Evolutionary conservation across 2,797 vertebrate genomes (phyloP).

Genomic region (Anguilla megastoma): DNA sequence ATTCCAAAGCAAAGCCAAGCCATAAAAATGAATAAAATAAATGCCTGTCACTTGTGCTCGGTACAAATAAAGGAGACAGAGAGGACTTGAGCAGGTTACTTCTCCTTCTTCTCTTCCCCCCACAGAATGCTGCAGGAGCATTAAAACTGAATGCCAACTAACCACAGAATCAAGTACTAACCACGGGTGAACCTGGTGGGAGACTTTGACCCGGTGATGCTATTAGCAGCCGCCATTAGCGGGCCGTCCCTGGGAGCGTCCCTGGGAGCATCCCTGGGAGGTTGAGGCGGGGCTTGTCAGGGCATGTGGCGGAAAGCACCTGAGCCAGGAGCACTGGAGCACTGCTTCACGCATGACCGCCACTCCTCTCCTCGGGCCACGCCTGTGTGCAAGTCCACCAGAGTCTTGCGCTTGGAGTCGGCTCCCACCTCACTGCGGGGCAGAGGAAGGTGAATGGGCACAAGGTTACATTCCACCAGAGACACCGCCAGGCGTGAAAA

Average conservation of each 20-base stretch:
- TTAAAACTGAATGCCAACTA: slow-evolving; percentile 24
- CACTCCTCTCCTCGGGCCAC: background rate
- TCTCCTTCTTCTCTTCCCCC: background rate
- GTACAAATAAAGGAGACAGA: background rate
- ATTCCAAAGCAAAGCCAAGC: slow-evolving; percentile 3
- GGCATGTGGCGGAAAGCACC: background rate
- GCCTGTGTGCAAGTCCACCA: background rate
- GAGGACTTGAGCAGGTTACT: background rate
- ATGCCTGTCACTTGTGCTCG: background rate
- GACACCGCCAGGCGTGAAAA: no score
- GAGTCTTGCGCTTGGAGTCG: background rate
- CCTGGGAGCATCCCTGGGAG: background rate
- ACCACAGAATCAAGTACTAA: slow-evolving; percentile 29
- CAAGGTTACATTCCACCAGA: background rate
- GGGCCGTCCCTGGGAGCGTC: no score
- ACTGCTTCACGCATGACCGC: background rate
- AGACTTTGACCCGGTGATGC: slow-evolving; percentile 33
- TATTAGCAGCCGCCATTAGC: slow-evolving; percentile 24
- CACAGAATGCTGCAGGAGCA: background rate
- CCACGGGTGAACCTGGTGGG: slow-evolving; percentile 18
- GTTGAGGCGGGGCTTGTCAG: background rate
- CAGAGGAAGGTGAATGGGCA: background rate
- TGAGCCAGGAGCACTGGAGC: background rate
- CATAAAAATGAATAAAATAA: background rate
- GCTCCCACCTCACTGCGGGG: background rate